Conservation (phyloP, 37 sponge, comb jelly and placozoan genomes). For the Eunapius fragilis region DNA sequence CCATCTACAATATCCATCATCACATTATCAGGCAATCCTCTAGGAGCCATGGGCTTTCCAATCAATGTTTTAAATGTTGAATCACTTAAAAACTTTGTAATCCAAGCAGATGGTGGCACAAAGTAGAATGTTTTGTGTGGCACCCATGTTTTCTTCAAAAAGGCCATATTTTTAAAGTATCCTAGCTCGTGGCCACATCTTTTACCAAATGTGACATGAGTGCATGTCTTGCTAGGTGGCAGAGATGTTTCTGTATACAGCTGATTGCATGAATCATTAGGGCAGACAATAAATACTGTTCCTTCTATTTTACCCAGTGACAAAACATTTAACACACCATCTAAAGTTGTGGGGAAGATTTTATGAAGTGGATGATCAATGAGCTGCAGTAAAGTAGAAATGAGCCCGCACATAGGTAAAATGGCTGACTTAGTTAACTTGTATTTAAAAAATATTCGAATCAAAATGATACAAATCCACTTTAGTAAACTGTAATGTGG, state of each 20-base stretch:
- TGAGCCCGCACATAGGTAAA: not conserved
- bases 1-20: not conserved
- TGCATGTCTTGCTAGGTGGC: not conserved
- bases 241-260: not conserved
- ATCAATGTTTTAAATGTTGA: not conserved
- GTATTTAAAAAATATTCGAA: not conserved
- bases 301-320: not conserved
- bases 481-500: not conserved
- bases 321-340: not conserved
- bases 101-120: not conserved
- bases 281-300: not conserved
- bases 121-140: not conserved
- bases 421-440: not conserved
- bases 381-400: not conserved
- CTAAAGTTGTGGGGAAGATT: not conserved
- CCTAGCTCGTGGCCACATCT: not conserved
- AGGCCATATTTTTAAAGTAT: not conserved
- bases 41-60: not conserved
- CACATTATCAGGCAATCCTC: not conserved
- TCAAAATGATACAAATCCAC: too few relatives aligned
- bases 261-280: not conserved
- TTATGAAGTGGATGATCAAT: not conserved
- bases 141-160: not conserved
- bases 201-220: too few relatives aligned
- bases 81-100: not conserved